Evolutionary conservation across 2,888 invertebrate genomes (phyloP).

Genomic region (Drosophila falleni): DNA sequence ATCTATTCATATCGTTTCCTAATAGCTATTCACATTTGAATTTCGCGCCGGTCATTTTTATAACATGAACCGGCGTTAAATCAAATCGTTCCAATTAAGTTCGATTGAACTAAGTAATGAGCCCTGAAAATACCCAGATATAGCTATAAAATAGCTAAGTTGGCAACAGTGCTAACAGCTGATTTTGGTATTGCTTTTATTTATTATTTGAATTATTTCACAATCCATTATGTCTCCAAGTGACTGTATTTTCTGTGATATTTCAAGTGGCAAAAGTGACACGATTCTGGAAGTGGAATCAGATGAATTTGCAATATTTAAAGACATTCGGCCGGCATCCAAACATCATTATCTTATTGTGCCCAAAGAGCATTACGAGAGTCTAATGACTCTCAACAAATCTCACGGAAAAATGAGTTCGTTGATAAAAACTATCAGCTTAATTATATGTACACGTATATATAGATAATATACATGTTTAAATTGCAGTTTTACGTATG

Average conservation of each 20-base stretch:
- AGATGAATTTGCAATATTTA: conserved; percentile 91
- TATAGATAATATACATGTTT: background rate
- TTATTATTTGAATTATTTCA: background rate
- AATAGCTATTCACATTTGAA: too few relatives aligned
- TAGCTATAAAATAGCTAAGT: too few relatives aligned
- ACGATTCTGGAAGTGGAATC: conserved; percentile 90
- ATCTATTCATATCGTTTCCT: too few relatives aligned
- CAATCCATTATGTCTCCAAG: conserved; percentile 20
- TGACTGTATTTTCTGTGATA: conserved; percentile 91
- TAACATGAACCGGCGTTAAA: too few relatives aligned
- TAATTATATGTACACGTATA: background rate
- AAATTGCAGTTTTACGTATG: conserved; percentile 86
- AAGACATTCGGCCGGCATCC: conserved; percentile 93
- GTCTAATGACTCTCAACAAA: conserved; percentile 89
- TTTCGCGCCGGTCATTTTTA: too few relatives aligned
- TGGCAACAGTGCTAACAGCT: background rate
- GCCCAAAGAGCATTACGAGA: conserved; percentile 91
- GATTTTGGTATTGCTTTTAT: background rate
- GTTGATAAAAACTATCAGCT: conserved; percentile 62
- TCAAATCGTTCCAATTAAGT: too few relatives aligned
- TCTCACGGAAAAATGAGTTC: conserved; percentile 90
- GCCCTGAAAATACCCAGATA: too few relatives aligned
- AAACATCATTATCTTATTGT: conserved; percentile 92
- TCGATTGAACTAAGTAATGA: too few relatives aligned
- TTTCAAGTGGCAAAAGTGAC: conserved; percentile 87